Percentiles rank a stretch among this genome's conserved stretches.
Evolutionary conservation across 2,797 vertebrate species (phyloP).

Genomic region (Paratrypauchen microcephalus): DNA sequence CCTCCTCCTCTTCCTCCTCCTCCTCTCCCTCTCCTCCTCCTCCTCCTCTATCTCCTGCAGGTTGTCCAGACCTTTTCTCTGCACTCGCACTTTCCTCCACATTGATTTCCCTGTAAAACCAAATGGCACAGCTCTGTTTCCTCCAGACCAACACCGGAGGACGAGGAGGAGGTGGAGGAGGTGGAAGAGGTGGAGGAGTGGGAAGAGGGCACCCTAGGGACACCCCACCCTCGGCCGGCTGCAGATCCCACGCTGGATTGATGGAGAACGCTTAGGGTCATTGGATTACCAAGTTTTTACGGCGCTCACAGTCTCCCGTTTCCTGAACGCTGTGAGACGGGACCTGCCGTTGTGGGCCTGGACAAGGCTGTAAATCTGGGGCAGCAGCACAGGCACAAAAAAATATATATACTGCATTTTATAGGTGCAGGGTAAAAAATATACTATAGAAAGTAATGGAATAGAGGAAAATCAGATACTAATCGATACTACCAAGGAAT

Average conservation of each 20-base stretch:
- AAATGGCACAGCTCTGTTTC: constrained; percentile 45
- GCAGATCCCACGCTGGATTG: constrained; percentile 56
- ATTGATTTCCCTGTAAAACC: constrained; percentile 50
- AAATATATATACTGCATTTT: constrained; percentile 4
- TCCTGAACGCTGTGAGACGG: constrained; percentile 19
- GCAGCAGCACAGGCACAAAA: not conserved
- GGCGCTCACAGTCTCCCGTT: constrained; percentile 42
- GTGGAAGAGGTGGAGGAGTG: not conserved
- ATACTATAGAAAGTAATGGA: not conserved
- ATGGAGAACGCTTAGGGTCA: constrained; percentile 58
- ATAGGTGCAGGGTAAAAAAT: constrained; percentile 1
- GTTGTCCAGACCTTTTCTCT: constrained; percentile 7
- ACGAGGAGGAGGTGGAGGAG: constrained; percentile 14
- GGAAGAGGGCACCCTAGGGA: constrained; percentile 41
- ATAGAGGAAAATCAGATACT: too few relatives aligned
- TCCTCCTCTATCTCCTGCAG: too few relatives aligned
- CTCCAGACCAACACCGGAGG: not conserved
- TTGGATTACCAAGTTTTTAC: constrained; percentile 63
- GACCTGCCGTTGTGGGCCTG: constrained; percentile 15
- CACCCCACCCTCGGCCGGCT: constrained; percentile 43
- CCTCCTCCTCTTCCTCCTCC: too few relatives aligned
- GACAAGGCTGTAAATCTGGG: not conserved
- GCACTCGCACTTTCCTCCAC: constrained; percentile 28
- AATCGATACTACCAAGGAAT: too few relatives aligned
- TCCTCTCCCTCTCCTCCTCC: too few relatives aligned